These are phyloP conservation scores for Oscheius sp. DNA, from an alignment of 2,888 invertebrate species.

Conservation along the genomic window DNA sequence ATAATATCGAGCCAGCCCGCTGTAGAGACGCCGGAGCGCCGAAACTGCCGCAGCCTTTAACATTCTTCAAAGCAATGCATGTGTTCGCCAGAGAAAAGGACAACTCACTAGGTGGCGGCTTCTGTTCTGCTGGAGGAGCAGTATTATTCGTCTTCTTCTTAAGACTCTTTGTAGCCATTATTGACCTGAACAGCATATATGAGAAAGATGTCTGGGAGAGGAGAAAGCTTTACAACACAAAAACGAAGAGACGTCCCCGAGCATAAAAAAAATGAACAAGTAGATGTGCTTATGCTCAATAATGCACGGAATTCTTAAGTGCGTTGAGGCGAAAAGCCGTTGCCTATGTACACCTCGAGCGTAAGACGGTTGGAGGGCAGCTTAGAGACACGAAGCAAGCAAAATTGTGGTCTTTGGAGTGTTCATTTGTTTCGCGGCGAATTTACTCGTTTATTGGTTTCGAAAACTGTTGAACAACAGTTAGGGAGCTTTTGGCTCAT, in stretches of 20 bases:
- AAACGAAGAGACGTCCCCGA: neutral
- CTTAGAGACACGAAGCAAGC: no score
- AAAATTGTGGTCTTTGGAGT: no score
- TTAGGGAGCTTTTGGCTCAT: no score
- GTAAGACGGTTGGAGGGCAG: neutral
- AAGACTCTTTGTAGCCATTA: no score
- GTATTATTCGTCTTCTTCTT: no score
- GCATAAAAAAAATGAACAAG: slow-evolving; percentile 7
- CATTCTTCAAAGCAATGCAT: neutral
- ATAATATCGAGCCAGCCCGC: slow-evolving; percentile 21
- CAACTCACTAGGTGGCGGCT: neutral
- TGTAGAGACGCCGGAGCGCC: slow-evolving; percentile 16
- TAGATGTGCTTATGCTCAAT: slow-evolving; percentile 23
- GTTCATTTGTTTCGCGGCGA: no score
- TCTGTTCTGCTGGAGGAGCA: no score
- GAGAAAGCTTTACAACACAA: neutral
- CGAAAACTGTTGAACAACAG: no score
- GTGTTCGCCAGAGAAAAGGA: neutral
- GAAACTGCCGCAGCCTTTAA: neutral
- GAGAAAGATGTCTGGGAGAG: no score
- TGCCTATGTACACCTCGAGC: slow-evolving; percentile 5
- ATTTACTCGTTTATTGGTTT: no score
- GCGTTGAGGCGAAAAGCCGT: slow-evolving; percentile 32
- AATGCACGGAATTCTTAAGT: slow-evolving; percentile 34
- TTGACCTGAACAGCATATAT: no score